Conservation (phyloP, 1,140 invertebrate species). For the Nixonia krombeini region DNA sequence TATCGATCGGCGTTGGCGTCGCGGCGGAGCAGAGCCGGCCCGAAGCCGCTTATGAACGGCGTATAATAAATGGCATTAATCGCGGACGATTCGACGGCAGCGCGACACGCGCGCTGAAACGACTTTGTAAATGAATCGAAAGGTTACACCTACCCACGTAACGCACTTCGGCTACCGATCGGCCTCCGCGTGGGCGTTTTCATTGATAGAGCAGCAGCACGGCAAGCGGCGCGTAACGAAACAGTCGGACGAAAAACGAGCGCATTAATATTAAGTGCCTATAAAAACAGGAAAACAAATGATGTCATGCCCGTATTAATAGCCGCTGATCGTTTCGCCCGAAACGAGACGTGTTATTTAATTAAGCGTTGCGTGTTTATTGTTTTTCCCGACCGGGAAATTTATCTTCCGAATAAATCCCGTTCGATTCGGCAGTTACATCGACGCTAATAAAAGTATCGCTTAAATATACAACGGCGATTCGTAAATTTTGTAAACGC, state of each 20-base stretch:
- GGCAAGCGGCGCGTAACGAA: constrained; percentile 34
- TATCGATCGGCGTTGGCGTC: too few relatives aligned
- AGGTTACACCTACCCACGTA: constrained; percentile 10
- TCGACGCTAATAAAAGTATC: too few relatives aligned
- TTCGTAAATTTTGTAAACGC: too few relatives aligned
- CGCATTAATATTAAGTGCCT: constrained; percentile 16
- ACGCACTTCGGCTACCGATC: constrained; percentile 37
- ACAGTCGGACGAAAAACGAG: constrained; percentile 4
- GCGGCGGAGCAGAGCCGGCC: too few relatives aligned
- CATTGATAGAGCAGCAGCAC: constrained; percentile 55
- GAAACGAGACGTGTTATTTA: too few relatives aligned
- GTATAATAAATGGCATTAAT: constrained; percentile 31
- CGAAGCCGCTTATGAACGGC: constrained; percentile 25
- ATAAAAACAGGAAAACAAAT: constrained; percentile 6
- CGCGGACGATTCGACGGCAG: not conserved
- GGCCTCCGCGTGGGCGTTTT: constrained; percentile 47
- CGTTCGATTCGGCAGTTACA: too few relatives aligned
- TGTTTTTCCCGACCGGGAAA: too few relatives aligned
- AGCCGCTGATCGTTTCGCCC: too few relatives aligned
- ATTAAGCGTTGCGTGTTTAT: too few relatives aligned
- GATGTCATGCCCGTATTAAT: constrained; percentile 25
- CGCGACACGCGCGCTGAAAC: constrained; percentile 12
- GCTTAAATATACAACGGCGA: too few relatives aligned
- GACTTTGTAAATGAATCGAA: constrained; percentile 33
- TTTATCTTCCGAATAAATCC: too few relatives aligned